Base-by-base conservation (phyloP, 2,888 invertebrate genomes). In the Cheilosia variabilis region DNA sequence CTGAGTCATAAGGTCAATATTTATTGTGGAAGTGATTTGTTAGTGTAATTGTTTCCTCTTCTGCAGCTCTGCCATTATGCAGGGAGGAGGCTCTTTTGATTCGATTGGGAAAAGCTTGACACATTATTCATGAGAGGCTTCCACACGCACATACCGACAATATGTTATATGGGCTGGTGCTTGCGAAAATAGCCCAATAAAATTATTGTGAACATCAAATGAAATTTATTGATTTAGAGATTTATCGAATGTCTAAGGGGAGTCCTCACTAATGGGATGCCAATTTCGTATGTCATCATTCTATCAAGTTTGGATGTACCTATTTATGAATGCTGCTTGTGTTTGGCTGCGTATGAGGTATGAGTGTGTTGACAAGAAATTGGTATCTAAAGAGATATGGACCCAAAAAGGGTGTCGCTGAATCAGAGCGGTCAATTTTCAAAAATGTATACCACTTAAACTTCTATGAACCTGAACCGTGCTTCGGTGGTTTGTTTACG, bases 11-110 rank as follows among this genome's bases (percentile, higher is more conserved):
- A 62, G 76, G 52, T 86, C 81, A 81, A 76, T 81, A 75, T 84
- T 71, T 80, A 75, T 80, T 80, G 80, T 76, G 53, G 15, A 69
- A 79, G 84, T 84, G 84, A 84, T 84, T 84, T 84, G 84, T 84
- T 79, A 65, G 69, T 80, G 65, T 84, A 84, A 84, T 84, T 75
- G 80, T 80, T 84, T 84, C 78, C 80, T 80, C 47, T 47, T 9
- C 73, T 57, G 53, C 57, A 53, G 37, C 47, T 72, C 66, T 47
- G 53, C 71, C 55, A 68, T 72, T 78, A 63, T 63, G 43, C 66
- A 55, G 47, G 31, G 9, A 9, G 7, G 71, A 62, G 60, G 37
- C 3, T 66, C 57, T 69, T 69, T 68, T 68, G 73, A 73, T 69
- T 84, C 79, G 52, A 73, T 79, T 83, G 22, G 77, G 45, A 71